phyloP scores from a whole-genome alignment of 2,888 invertebrate genomes.

The Melipona beecheii region DNA sequence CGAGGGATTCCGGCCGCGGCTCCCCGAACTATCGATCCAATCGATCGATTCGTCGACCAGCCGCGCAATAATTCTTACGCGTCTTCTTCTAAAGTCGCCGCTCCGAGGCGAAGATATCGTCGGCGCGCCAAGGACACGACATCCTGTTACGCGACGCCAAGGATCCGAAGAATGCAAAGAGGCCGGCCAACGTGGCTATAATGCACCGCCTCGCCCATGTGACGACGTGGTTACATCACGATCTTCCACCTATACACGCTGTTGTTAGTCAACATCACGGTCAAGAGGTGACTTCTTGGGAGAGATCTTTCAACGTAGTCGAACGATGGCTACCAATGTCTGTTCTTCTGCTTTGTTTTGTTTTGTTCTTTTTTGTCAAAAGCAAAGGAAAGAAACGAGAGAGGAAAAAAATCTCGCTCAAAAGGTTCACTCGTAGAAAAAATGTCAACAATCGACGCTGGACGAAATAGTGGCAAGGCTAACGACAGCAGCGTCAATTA shows the following conservation, averaged over 20 bases:
- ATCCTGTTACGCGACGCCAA: slow-evolving; percentile 75
- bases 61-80: slow-evolving; percentile 12
- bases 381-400: no score
- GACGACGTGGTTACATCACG: slow-evolving; percentile 61
- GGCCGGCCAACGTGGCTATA: slow-evolving; percentile 79
- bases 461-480: slow-evolving; percentile 5
- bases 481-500: neutral
- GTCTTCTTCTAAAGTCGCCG: slow-evolving; percentile 10
- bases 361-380: neutral
- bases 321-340: neutral
- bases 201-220: slow-evolving; percentile 74
- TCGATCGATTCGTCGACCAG: slow-evolving; percentile 20
- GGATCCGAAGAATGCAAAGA: slow-evolving; percentile 81
- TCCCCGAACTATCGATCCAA: neutral
- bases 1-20: neutral
- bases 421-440: neutral
- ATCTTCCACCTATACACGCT: slow-evolving; percentile 9
- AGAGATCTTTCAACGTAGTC: slow-evolving; percentile 23
- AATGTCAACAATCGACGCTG: neutral
- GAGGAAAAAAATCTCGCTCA: neutral
- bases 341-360: neutral
- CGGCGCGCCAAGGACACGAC: slow-evolving; percentile 71
- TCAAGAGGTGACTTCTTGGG: slow-evolving; percentile 1
- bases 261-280: slow-evolving; percentile 1
- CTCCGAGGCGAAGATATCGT: slow-evolving; percentile 31